Evolutionary conservation across 2,113 vertebrate genomes (phyloP), one percentile per base, ranked within the genome.

Genomic region (Ibidorhyncha struthersii): DNA sequence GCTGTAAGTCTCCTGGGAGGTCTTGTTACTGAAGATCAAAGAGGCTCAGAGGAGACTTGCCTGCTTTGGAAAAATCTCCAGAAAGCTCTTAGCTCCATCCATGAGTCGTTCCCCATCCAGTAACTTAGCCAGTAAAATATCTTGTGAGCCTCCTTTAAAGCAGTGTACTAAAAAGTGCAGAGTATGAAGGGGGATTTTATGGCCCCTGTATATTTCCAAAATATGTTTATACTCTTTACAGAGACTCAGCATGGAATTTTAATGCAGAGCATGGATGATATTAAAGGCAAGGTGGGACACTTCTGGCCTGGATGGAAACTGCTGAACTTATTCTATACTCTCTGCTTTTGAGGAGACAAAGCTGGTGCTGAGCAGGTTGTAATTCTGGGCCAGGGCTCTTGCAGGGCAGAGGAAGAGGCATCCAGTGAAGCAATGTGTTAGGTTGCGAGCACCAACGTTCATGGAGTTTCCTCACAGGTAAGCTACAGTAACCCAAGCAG

Each of bases 1-100:
- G 69, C 81, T 82, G n/a, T 69, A 94, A 85, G 56, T 90, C 91
- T 93, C 89, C 34, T 20, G 84, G 65, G 96, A 95, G 66, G 81
- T 85, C 84, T 93, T 89, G 65, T 91, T 93, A 61, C 84, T 76
- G 74, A 87, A 91, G 94, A 95, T 95, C 87, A 97, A 96, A 96
- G 81, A 77, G 70, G 73, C 53, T 93, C 52, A 84, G 61, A 89
- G 81, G 55, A 97, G 83, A 67, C 72, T 89, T 78, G 80, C 43
- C n/a, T 87, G 81, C 86, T 93, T 96, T 87, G 86, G 83, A 86
- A 96, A 96, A 86, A 36, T 56, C 43, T 90, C 56, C 79, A 91
- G 74, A 69, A 96, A 95, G 53, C 89, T 94, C 87, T 94, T 62
- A 69, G 61, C 90, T 91, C 82, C 62, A 77, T 91, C 65, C 70